phyloP scores from a whole-genome alignment of 2,888 invertebrate genomes.

The Epiblema foenella region DNA sequence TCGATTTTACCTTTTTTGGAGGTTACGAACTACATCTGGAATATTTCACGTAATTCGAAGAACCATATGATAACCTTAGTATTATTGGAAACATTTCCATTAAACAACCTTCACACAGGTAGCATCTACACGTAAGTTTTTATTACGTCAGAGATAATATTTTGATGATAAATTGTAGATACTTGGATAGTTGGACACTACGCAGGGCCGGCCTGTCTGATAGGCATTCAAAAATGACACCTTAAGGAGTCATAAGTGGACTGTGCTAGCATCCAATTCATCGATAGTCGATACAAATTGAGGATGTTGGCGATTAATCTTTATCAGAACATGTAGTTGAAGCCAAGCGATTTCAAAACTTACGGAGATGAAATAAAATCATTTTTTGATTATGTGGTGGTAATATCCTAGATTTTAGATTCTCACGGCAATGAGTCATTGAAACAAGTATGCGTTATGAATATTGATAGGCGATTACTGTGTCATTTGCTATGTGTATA shows the following conservation, averaged over 20 bases:
- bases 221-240: slow-evolving; percentile 7
- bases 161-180: too few species aligned
- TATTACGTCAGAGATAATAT: too few species aligned
- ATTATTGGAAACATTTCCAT: too few species aligned
- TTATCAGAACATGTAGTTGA: slow-evolving; percentile 1
- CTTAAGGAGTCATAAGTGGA: background rate
- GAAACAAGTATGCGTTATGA: slow-evolving; percentile 39
- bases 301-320: slow-evolving; percentile 29
- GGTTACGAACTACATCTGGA: background rate
- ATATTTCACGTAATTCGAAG: background rate
- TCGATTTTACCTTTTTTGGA: background rate
- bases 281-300: slow-evolving; percentile 19
- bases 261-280: slow-evolving; percentile 5
- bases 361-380: background rate
- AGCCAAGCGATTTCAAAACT: slow-evolving; percentile 2
- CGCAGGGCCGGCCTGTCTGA: background rate
- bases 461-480: slow-evolving; percentile 34
- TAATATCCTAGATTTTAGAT: slow-evolving; percentile 26
- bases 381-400: background rate
- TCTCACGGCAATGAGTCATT: slow-evolving; percentile 39
- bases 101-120: too few species aligned
- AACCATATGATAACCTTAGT: too few species aligned
- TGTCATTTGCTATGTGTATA: slow-evolving; percentile 25
- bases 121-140: too few species aligned
- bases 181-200: background rate